Evolutionary conservation across 2,888 invertebrate species (phyloP).

Genomic region (Caenorhabditis japonica): DNA sequence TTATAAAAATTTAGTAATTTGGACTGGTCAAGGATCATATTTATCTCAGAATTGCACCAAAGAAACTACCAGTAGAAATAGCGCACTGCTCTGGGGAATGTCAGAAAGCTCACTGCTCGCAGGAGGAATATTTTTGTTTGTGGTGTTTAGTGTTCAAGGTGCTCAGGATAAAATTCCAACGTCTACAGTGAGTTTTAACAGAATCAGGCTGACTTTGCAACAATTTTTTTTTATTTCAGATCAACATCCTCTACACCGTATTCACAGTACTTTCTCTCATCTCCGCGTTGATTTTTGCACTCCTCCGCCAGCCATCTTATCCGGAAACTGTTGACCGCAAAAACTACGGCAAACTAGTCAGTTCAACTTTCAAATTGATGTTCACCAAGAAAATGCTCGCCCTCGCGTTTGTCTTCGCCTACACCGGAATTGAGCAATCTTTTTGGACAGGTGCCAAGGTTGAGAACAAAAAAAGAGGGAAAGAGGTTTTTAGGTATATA

Average conservation of each 20-base stretch:
- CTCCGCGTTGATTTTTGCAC: slow-evolving; percentile 82
- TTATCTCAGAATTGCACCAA: slow-evolving; percentile 61
- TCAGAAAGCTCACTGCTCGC: slow-evolving; percentile 83
- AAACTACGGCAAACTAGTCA: slow-evolving; percentile 43
- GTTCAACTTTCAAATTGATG: slow-evolving; percentile 64
- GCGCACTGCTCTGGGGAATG: slow-evolving; percentile 62
- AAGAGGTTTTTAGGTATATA: slow-evolving; percentile 85
- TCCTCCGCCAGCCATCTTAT: slow-evolving; percentile 73
- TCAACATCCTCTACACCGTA: slow-evolving; percentile 85
- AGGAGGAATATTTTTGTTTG: slow-evolving; percentile 94
- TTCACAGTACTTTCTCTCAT: slow-evolving; percentile 82
- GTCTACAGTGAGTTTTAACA: slow-evolving; percentile 48
- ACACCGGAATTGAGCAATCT: slow-evolving; percentile 64
- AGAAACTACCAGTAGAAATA: slow-evolving; percentile 60
- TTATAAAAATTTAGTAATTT: slow-evolving; percentile 49
- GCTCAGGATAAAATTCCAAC: slow-evolving; percentile 62
- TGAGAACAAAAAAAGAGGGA: neutral
- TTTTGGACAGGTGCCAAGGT: slow-evolving; percentile 66
- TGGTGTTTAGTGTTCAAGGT: slow-evolving; percentile 83
- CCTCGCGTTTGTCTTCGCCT: slow-evolving; percentile 64
- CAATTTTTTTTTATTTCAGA: slow-evolving; percentile 78
- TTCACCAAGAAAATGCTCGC: slow-evolving; percentile 63
- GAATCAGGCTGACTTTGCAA: neutral
- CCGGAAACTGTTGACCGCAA: slow-evolving; percentile 36
- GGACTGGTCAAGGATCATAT: slow-evolving; percentile 67